A percentile compares a stretch with the other conserved stretches of the same genome.
Evolutionary conservation across 2,888 invertebrate genomes (phyloP).

Genomic region (Ligdia adustata): DNA sequence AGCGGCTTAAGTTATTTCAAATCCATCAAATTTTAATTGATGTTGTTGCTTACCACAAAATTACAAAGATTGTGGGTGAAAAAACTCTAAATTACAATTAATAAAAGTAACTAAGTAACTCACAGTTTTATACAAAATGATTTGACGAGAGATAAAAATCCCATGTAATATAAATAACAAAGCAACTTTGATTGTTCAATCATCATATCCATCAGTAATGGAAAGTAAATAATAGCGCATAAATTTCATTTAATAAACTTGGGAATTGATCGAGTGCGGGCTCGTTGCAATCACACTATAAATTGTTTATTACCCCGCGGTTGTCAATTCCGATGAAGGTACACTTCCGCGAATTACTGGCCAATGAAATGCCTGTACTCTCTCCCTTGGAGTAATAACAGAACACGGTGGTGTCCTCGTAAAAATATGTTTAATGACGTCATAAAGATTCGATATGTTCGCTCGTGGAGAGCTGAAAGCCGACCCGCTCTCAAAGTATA

Average conservation of each 20-base stretch:
- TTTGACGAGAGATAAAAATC: too few species aligned
- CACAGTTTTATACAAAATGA: too few species aligned
- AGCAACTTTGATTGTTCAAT: not conserved
- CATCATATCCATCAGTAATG: slow-evolving; percentile 14
- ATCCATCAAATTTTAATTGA: slow-evolving; percentile 22
- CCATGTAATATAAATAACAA: not conserved
- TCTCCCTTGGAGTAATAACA: slow-evolving; percentile 67
- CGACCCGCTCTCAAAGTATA: slow-evolving; percentile 57
- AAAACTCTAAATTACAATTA: too few species aligned
- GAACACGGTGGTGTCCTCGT: slow-evolving; percentile 75
- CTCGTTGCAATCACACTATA: slow-evolving; percentile 46
- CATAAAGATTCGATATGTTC: slow-evolving; percentile 79
- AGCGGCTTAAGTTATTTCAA: slow-evolving; percentile 27
- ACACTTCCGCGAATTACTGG: slow-evolving; percentile 68
- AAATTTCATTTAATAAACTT: slow-evolving; percentile 50
- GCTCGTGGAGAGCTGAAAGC: slow-evolving; percentile 64
- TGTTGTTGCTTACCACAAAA: slow-evolving; percentile 12
- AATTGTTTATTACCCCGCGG: slow-evolving; percentile 67
- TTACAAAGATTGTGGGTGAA: not conserved
- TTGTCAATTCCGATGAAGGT: slow-evolving; percentile 69
- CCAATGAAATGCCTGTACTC: slow-evolving; percentile 65
- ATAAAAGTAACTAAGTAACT: too few species aligned
- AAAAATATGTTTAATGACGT: slow-evolving; percentile 82
- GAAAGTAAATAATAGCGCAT: slow-evolving; percentile 40
- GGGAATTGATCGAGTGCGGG: slow-evolving; percentile 48